Base-by-base conservation (phyloP, 64 coral and sea anemone genomes). In the Stylophora pistillata region DNA sequence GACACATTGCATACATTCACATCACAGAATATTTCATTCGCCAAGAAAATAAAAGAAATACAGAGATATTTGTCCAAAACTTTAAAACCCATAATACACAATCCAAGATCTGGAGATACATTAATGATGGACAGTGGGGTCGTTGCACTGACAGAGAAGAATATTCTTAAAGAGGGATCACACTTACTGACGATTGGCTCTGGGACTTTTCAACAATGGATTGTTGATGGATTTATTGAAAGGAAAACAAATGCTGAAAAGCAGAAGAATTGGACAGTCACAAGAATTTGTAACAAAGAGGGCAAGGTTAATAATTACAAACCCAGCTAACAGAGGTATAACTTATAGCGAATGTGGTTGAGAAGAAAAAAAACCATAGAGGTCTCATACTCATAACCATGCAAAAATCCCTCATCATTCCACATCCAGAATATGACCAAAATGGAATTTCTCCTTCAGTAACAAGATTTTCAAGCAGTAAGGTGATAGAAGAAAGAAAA, bases 181-280 rank as follows among this genome's bases (percentile, higher is more conserved):
- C 97, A 99, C 64, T 68, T 99, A 27, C 56, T 99, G 32, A 99
- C 97, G 10, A 52, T 99, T 64, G 97, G 97, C 16, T 95, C 97
- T 28, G 97, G 97, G 33, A 95, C 93, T 75, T 99, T 99, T 58
- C 97, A 99, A 77, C 78, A 95, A 29, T 99, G 97, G 97, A 92
- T 99, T 34, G 84, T 99, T 78, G 87, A 89, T 30, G 72, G 92
- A 5, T 99, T 95, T 88, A 81, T 99, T 0, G 72, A 89, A 37
- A 34, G 78, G 1, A 88, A 93, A 18, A 73, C 90, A 56, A 65
- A 56, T 28, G 32, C 53, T 26, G 55, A 95, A 6, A 63, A 85
- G 58, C 55, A 89, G 5, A 72, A 31, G 5, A 78, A 88, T 65
- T 99, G 97, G 97, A 95, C 93, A 21, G 63, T 99, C 31, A 93